phyloP scores from a whole-genome alignment of 1,140 invertebrate genomes.

The Wiebesia pumilae region DNA sequence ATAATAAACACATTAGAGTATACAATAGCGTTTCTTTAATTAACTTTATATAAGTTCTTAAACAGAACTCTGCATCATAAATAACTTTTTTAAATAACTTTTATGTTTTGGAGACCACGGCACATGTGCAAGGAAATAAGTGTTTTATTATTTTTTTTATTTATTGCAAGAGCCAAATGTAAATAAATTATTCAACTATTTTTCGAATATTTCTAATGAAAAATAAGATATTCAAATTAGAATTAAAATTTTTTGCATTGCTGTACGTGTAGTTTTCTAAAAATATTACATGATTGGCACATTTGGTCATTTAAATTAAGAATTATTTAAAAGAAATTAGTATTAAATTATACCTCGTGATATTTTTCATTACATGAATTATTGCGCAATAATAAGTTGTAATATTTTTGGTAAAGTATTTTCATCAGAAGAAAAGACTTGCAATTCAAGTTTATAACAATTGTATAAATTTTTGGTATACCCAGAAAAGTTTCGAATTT shows the following conservation, averaged over 20 bases:
- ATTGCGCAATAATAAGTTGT: not conserved
- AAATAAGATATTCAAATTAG: not conserved
- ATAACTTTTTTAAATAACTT: not conserved
- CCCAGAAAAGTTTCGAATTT: too few species aligned
- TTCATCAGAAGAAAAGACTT: not conserved
- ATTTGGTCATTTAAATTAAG: not conserved
- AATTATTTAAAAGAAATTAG: not conserved
- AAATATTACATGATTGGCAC: not conserved
- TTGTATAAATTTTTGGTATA: not conserved
- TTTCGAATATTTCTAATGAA: not conserved
- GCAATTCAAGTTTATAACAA: not conserved
- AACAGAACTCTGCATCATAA: not conserved
- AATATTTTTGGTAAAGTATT: not conserved
- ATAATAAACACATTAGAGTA: not conserved
- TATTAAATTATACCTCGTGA: not conserved
- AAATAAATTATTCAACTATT: not conserved
- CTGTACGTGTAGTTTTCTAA: not conserved
- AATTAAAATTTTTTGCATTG: not conserved
- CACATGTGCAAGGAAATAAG: not conserved
- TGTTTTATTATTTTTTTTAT: not conserved
- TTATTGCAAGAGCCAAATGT: not conserved
- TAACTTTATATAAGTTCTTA: not conserved
- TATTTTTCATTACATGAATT: not conserved
- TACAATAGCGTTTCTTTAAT: not conserved
- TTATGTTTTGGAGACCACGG: not conserved